Evolutionary conservation across 1,140 invertebrate genomes (phyloP), one percentile per base, ranked within the genome.

Genomic region (Hylyphantes graminicola): DNA sequence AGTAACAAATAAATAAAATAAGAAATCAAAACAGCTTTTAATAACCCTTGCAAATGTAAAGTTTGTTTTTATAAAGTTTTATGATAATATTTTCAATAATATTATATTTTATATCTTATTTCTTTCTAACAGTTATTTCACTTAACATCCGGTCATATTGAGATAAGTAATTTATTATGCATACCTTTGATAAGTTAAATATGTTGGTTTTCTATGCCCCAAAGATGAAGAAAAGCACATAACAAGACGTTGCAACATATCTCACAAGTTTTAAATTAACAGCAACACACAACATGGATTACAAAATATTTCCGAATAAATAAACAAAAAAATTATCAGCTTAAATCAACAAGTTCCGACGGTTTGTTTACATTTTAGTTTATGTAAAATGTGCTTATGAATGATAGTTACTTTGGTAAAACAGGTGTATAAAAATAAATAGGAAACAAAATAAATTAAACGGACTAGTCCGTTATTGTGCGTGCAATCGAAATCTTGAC

Each of bases 311-410:
- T 70, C 17, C 15, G 17, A 54, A 53, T 17, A 17, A 21, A 70
- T 15, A 10, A 10, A 4, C 51, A 70, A n/a, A 17, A 15, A 53
- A 11, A 70, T 53, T 17, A 70, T 70, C 50, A 70, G 53, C 53
- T 70, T 53, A 53, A 17, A 70, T 68, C 65, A 68, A 70, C 48
- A 70, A 70, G 48, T 70, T 53, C 15, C 51, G 54, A 17, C 54
- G 51, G 51, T 70, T 53, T 51, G 68, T 70, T 70, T 70, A 70
- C n/a, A 53, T 70, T 17, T 70, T 70, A 70, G 50, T 70, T 54
- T 53, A 17, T n/a, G 50, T 17, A 70, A 70, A 53, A 54, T 11
- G 5, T 11, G 68, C 12, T 53, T 70, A 35, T 35, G 35, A 2
- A 35, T 35, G 35, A 35, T 35, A 35, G 35, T 35, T 70, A 19